Base-by-base conservation (phyloP, 2,797 vertebrate species). In the Sebastes minor region DNA sequence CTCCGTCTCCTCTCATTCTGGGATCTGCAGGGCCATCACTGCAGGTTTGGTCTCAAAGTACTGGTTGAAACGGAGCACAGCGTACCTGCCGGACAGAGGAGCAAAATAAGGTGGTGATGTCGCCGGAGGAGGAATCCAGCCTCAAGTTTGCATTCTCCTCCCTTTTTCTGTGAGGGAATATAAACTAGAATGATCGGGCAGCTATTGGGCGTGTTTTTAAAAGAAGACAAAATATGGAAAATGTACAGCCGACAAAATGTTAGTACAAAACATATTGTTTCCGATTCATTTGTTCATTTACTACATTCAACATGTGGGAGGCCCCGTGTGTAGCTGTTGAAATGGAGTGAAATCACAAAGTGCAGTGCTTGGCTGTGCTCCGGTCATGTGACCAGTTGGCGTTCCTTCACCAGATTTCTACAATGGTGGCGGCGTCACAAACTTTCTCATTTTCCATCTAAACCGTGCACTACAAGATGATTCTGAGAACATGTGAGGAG, bases 1-100 rank as follows among this genome's bases (percentile, higher is more conserved):
- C 49, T 52, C 52, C 30, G 38, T 49, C 16, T 62, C 33, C 1
- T 59, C 68, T 97, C 96, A 99, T 86, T 98, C 96, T 69, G 97
- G 96, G 89, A 95, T 89, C 94, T 97, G 95, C 86, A 99, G 95
- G 80, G 97, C 96, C 81, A 96, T 94, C 91, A 97, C 95, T 30
- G 93, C 91, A 18, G 97, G 97, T 94, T 99, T 99, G 95, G 97
- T 97, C 94, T 97, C 96, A 91, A 99, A 99, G 96, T 99, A 99
- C 82, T 97, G 97, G 89, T 97, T 97, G 93, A 99, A 99, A 78
- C 98, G 97, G 76, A 99, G 95, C 91, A 97, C 97, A 4, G 98
- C 98, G 42, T 99, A 99, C 91, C 98, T 99, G 94, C 5, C 25
- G 49, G 22, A 81, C 7, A 84, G 32, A 67, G 12, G 38, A 32